A percentile compares a stretch with the other conserved stretches of the same genome.
Conservation (phyloP, 2,797 vertebrate species). For the Lagorchestes hirsutus region DNA sequence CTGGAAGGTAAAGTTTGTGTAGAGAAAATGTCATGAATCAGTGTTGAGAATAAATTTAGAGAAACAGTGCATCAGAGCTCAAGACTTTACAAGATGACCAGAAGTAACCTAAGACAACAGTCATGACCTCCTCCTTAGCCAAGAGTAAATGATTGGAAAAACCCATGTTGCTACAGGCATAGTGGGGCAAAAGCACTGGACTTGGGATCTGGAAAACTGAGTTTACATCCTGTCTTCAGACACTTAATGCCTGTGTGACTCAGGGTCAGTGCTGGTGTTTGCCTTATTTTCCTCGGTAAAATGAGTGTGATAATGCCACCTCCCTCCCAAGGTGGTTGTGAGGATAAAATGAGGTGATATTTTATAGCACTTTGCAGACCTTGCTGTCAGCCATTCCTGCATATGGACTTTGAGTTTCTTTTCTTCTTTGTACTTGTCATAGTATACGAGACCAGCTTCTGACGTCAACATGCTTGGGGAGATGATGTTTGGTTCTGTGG, state of each 20-base stretch:
- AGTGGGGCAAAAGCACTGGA: neutral
- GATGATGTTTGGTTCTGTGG: conserved; percentile 94
- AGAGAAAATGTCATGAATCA: conserved; percentile 7
- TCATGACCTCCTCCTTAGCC: neutral
- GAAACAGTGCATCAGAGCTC: neutral
- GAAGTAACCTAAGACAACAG: conserved; percentile 13
- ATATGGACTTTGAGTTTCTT: conserved; percentile 34
- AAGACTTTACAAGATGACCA: conserved; percentile 5
- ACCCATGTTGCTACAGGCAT: neutral
- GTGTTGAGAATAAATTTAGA: neutral
- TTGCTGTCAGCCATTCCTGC: neutral
- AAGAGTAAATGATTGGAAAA: neutral
- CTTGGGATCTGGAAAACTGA: neutral
- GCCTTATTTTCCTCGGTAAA: neutral
- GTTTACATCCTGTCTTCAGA: neutral
- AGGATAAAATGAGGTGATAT: neutral
- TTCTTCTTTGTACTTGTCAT: neutral
- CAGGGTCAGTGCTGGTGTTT: neutral
- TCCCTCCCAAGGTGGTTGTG: neutral
- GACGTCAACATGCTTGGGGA: conserved; percentile 93
- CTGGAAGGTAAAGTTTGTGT: neutral
- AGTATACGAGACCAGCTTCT: conserved; percentile 92
- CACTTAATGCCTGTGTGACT: neutral
- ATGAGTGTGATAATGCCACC: neutral
- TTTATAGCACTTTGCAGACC: neutral